These are phyloP conservation scores for Drosophila ezoana DNA, from an alignment of 2,888 invertebrate species.

Conservation along the genomic window DNA sequence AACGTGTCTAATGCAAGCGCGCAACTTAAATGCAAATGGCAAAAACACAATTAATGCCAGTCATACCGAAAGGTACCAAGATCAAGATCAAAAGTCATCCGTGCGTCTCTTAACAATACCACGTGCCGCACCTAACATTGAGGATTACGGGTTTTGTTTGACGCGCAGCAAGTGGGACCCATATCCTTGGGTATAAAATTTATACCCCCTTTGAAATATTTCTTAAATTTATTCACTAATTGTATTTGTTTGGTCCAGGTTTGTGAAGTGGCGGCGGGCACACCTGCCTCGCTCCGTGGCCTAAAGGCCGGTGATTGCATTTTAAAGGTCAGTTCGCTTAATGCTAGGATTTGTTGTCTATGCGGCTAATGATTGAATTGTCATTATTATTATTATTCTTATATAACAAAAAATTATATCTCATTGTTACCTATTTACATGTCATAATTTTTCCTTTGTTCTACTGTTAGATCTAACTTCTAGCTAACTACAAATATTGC, in stretches of 20 bases:
- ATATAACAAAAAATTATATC: too few species aligned
- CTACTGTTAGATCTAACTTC: too few species aligned
- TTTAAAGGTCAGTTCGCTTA: conserved; percentile 87
- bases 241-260: conserved; percentile 83
- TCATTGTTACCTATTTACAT: too few species aligned
- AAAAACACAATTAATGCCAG: neutral
- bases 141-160: conserved; percentile 90
- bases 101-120: conserved; percentile 86
- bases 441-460: too few species aligned
- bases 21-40: neutral
- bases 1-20: conserved; percentile 38
- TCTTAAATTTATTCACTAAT: neutral
- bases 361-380: too few species aligned
- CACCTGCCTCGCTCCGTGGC: conserved; percentile 88
- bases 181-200: conserved; percentile 89
- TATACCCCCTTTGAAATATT: neutral
- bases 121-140: conserved; percentile 86
- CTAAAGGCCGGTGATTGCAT: conserved; percentile 90
- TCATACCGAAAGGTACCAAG: neutral
- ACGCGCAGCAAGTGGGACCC: conserved; percentile 92
- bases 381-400: too few species aligned
- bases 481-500: neutral
- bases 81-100: conserved; percentile 54
- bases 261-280: conserved; percentile 87
- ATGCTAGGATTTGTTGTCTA: conserved; percentile 1